Conservation (phyloP, 2,797 vertebrate species). For the Anabacerthia variegaticeps region DNA sequence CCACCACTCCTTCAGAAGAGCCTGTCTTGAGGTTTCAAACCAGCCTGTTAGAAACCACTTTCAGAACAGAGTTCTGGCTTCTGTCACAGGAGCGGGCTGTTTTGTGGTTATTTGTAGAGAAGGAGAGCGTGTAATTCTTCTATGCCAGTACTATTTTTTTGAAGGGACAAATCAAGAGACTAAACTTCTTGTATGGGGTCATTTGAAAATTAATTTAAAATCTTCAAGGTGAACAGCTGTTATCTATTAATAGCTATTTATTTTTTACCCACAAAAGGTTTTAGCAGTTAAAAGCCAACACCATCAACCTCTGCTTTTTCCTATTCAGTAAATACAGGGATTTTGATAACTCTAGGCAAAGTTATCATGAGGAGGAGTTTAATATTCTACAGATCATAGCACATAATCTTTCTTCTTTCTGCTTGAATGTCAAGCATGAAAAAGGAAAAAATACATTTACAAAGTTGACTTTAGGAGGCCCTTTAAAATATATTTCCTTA, state of each 20-base stretch:
- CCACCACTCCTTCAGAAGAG: neutral
- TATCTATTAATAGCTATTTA: slow-evolving; percentile 18
- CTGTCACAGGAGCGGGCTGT: neutral
- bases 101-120: neutral
- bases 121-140: neutral
- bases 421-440: slow-evolving; percentile 38
- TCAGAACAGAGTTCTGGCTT: neutral
- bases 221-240: slow-evolving; percentile 4
- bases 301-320: slow-evolving; percentile 34
- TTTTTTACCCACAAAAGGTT: slow-evolving; percentile 11
- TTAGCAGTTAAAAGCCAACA: slow-evolving; percentile 36
- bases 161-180: neutral
- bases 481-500: slow-evolving; percentile 3
- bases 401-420: slow-evolving; percentile 39
- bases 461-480: neutral
- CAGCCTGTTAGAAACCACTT: neutral
- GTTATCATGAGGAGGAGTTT: slow-evolving; percentile 36
- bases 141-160: neutral
- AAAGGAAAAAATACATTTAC: slow-evolving; percentile 2
- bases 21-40: neutral
- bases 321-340: slow-evolving; percentile 47
- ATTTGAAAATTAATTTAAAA: neutral
- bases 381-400: slow-evolving; percentile 47
- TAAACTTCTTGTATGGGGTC: neutral
- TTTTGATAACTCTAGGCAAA: slow-evolving; percentile 31